A percentile compares a stretch with the other conserved stretches of the same genome.
These are phyloP conservation scores for Tragopan temminckii DNA, from an alignment of 2,797 vertebrate genomes.

Conservation along the genomic window DNA sequence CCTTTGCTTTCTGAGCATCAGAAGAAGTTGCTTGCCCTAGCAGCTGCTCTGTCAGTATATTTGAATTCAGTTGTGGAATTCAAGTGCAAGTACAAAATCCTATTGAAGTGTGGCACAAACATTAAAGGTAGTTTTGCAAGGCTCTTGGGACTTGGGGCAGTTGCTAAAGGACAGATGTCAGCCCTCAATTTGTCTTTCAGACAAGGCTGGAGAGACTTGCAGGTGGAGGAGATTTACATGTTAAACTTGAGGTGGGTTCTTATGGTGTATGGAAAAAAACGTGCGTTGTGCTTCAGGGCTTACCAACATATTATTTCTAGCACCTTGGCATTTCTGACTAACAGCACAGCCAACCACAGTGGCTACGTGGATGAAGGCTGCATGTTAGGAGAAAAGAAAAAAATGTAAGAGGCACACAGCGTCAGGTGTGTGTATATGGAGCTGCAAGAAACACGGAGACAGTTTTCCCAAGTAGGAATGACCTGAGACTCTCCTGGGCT, in stretches of 20 bases:
- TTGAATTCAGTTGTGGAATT: slow-evolving; percentile 43
- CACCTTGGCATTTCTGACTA: slow-evolving; percentile 21
- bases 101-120: slow-evolving; percentile 12
- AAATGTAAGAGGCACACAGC: neutral
- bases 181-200: neutral
- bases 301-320: slow-evolving; percentile 51
- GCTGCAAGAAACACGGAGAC: neutral
- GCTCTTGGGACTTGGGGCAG: neutral
- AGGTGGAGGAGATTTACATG: slow-evolving; percentile 31
- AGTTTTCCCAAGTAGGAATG: neutral
- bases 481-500: neutral
- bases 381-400: neutral
- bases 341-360: neutral
- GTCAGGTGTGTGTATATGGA: neutral
- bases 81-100: slow-evolving; percentile 35
- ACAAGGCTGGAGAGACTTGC: neutral
- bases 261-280: slow-evolving; percentile 13
- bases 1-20: slow-evolving; percentile 49
- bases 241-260: neutral
- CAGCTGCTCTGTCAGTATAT: neutral
- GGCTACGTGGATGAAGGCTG: neutral
- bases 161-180: neutral
- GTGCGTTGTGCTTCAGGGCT: neutral
- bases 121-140: neutral
- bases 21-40: slow-evolving; percentile 37